Evolutionary conservation across 2,888 invertebrate species (phyloP).

Genomic region (Julus scanicus): DNA sequence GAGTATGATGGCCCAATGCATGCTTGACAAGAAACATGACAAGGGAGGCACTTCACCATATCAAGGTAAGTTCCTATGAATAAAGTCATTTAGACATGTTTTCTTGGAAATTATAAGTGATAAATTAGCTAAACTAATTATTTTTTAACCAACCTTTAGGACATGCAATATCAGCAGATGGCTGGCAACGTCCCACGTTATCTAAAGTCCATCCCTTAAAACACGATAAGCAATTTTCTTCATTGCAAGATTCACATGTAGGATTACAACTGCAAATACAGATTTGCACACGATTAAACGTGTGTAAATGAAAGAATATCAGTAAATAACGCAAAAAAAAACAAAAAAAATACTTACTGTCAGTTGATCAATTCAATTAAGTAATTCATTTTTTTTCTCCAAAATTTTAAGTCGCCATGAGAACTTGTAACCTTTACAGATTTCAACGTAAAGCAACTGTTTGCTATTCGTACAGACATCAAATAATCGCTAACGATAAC

Average conservation of each 20-base stretch:
- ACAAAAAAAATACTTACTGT: neutral
- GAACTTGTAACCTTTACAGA: too few relatives aligned
- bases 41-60: slow-evolving; percentile 73
- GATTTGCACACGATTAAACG: neutral
- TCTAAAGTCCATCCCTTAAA: slow-evolving; percentile 44
- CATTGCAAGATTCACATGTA: slow-evolving; percentile 42
- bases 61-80: slow-evolving; percentile 38
- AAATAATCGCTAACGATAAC: too few relatives aligned
- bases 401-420: too few relatives aligned
- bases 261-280: slow-evolving; percentile 45
- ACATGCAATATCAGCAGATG: slow-evolving; percentile 24
- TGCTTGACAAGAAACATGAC: slow-evolving; percentile 82
- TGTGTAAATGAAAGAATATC: neutral
- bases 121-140: neutral
- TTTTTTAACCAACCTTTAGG: neutral
- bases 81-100: neutral
- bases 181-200: slow-evolving; percentile 19
- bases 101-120: neutral
- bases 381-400: too few relatives aligned
- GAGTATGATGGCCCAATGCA: slow-evolving; percentile 81
- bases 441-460: too few relatives aligned
- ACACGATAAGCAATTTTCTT: slow-evolving; percentile 37
- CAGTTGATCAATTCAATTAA: neutral
- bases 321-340: neutral
- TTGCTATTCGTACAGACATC: too few relatives aligned